Evolutionary conservation across 2,113 vertebrate species (phyloP).

Genomic region (Vimba vimba): DNA sequence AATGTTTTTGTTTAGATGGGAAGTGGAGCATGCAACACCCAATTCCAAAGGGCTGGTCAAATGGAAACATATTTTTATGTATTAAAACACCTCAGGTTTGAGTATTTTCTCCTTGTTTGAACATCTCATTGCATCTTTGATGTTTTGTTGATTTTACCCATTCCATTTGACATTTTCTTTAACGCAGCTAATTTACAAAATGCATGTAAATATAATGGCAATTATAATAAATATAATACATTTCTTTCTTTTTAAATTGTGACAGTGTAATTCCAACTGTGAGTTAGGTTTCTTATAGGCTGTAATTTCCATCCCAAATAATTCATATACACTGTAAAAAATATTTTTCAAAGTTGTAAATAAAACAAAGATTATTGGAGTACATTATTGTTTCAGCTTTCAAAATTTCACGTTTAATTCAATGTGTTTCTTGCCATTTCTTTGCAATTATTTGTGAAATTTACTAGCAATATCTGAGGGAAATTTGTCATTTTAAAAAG

Average conservation of each 20-base stretch:
- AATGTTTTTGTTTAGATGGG: not conserved
- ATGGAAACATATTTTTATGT: not conserved
- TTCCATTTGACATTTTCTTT: not conserved
- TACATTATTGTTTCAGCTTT: no score
- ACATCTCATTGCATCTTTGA: not conserved
- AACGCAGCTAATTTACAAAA: not conserved
- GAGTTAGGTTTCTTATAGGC: not conserved
- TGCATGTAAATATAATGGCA: not conserved
- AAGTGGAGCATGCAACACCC: not conserved
- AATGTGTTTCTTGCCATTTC: no score
- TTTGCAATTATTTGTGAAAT: no score
- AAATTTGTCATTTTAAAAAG: no score
- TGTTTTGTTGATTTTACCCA: not conserved
- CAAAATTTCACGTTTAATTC: no score
- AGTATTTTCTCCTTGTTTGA: not conserved
- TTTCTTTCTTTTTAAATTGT: not conserved
- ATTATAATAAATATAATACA: no score
- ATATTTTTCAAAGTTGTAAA: no score
- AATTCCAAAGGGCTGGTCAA: conserved; percentile 21
- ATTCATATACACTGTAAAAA: not conserved
- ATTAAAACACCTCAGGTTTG: conserved; percentile 11
- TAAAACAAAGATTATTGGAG: no score
- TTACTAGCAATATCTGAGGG: no score
- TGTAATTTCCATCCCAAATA: not conserved
- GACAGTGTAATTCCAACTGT: not conserved